Conservation (phyloP, 2,797 vertebrate species). For the Rhinella marina region DNA sequence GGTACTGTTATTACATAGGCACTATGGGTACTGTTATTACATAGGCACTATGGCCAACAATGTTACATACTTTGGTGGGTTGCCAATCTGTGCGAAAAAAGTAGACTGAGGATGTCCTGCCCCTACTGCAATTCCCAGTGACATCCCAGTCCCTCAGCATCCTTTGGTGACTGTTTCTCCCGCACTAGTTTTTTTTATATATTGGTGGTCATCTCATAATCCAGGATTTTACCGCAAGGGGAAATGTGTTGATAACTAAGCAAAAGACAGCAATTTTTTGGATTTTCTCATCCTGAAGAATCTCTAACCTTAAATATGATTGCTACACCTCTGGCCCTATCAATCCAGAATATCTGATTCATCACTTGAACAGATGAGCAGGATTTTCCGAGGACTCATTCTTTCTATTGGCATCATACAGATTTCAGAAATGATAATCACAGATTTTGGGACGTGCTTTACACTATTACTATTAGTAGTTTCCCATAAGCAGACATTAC, state of each 20-base stretch:
- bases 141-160: neutral
- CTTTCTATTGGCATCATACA: neutral
- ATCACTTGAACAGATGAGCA: neutral
- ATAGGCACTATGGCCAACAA: no score
- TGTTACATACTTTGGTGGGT: no score
- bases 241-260: neutral
- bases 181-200: neutral
- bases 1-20: no score
- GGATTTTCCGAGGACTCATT: neutral
- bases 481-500: slow-evolving; percentile 13
- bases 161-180: neutral
- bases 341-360: neutral
- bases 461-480: neutral
- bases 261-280: neutral
- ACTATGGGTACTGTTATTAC: no score
- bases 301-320: neutral
- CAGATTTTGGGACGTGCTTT: neutral
- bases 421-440: slow-evolving; percentile 7
- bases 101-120: neutral
- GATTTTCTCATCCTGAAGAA: neutral
- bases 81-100: no score
- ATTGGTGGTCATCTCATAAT: neutral
- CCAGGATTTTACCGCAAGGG: neutral
- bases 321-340: neutral
- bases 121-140: neutral